A percentile compares a stretch with the other conserved stretches of the same genome.
Conservation (phyloP, 2,113 vertebrate species). For the Uropsilus gracilis region DNA sequence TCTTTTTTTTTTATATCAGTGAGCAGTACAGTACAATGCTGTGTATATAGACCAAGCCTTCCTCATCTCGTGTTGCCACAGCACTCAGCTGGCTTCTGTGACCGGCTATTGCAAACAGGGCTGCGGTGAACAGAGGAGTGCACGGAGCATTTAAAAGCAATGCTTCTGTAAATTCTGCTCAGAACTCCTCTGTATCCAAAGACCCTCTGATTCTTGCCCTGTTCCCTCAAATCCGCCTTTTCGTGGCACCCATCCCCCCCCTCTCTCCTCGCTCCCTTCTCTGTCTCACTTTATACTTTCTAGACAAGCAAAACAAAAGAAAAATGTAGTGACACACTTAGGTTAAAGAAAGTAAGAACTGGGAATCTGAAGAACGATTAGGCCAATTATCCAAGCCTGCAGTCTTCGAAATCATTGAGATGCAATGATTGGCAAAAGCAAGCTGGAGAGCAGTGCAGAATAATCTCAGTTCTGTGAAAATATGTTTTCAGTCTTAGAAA, state of each 20-base stretch:
- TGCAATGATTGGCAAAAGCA: slow-evolving; percentile 15
- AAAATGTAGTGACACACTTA: not conserved
- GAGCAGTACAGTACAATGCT: too few species aligned
- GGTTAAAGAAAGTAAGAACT: not conserved
- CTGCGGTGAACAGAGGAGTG: too few species aligned
- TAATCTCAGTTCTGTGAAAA: slow-evolving; percentile 13
- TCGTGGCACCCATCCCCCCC: too few species aligned
- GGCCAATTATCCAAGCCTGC: not conserved
- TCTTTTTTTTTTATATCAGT: too few species aligned
- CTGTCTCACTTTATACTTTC: not conserved
- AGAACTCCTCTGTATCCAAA: too few species aligned
- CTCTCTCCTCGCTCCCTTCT: not conserved
- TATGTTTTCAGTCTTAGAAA: slow-evolving; percentile 41
- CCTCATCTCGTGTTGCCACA: too few species aligned
- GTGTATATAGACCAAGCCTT: too few species aligned
- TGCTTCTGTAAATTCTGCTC: not conserved
- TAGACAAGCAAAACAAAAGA: not conserved
- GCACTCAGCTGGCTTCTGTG: too few species aligned
- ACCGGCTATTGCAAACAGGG: too few species aligned
- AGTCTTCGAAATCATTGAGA: slow-evolving; percentile 29
- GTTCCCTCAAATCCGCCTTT: too few species aligned
- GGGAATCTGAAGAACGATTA: slow-evolving; percentile 36
- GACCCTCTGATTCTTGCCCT: not conserved
- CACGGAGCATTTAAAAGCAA: too few species aligned
- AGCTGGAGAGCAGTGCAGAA: not conserved